These are phyloP conservation scores for Rhegmatorhina hoffmannsi DNA, from an alignment of 2,113 vertebrate species.

Conservation along the genomic window DNA sequence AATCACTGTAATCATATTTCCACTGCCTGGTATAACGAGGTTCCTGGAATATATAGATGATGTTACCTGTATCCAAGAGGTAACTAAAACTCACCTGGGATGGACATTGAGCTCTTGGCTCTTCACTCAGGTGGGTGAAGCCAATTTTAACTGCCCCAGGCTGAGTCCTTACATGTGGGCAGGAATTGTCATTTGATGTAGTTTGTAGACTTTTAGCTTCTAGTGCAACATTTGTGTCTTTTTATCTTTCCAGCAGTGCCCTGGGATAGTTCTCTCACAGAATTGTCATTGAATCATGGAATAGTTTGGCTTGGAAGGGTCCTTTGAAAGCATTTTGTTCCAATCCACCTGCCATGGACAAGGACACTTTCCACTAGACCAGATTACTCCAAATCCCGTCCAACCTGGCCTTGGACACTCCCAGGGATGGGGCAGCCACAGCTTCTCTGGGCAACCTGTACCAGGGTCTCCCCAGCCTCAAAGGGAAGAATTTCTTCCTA, in stretches of 20 bases:
- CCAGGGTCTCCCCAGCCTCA: neutral
- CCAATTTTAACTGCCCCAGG: neutral
- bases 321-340: rapidly evolving
- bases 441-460: neutral
- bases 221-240: too few relatives aligned
- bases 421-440: neutral
- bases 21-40: neutral
- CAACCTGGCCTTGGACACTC: neutral
- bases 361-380: neutral
- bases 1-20: neutral
- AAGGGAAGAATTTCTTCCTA: neutral
- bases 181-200: neutral
- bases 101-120: neutral
- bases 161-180: neutral
- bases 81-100: neutral
- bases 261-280: neutral
- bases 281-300: neutral
- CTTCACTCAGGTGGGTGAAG: neutral
- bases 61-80: neutral
- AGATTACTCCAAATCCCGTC: rapidly evolving
- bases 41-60: neutral
- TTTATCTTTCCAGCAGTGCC: neutral
- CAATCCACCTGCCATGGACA: neutral
- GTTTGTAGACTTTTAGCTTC: neutral
- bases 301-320: neutral